Conservation (phyloP, 2,888 invertebrate species). For the Eupithecia pulchellata region DNA sequence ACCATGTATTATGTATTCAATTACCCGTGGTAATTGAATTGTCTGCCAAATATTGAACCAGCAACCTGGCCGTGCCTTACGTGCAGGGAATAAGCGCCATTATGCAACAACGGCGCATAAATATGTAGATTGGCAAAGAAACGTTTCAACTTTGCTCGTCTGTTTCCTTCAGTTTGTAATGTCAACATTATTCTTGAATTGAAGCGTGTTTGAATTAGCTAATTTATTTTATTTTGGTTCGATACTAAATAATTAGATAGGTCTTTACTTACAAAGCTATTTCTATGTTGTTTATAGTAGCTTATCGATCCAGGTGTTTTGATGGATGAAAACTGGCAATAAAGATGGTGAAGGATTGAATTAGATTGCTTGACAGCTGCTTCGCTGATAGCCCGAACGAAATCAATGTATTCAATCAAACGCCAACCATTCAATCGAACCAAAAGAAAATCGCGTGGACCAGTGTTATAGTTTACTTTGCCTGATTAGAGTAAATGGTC, state of each 20-base stretch:
- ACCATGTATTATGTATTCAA: slow-evolving; percentile 59
- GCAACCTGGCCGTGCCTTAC: slow-evolving; percentile 13
- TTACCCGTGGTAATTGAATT: slow-evolving; percentile 62
- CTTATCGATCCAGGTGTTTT: too few relatives aligned
- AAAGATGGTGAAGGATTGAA: too few relatives aligned
- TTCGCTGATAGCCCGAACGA: too few relatives aligned
- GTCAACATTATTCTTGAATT: slow-evolving; percentile 16
- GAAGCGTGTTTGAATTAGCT: neutral
- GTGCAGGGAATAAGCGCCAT: slow-evolving; percentile 20
- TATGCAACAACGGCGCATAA: slow-evolving; percentile 27
- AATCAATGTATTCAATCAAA: too few relatives aligned
- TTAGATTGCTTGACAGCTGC: too few relatives aligned
- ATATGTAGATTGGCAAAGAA: slow-evolving; percentile 39
- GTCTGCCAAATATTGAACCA: slow-evolving; percentile 57
- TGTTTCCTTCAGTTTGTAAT: slow-evolving; percentile 18
- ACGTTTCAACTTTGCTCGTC: slow-evolving; percentile 27
- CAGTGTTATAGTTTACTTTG: too few relatives aligned
- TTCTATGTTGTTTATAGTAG: neutral
- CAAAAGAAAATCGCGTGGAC: too few relatives aligned
- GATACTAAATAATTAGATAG: neutral
- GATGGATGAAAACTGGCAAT: neutral
- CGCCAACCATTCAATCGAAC: too few relatives aligned
- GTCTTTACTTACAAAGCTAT: neutral
- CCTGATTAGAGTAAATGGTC: too few relatives aligned
- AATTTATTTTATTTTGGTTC: neutral